A percentile compares a stretch with the other conserved stretches of the same genome.
Conservation (phyloP, 2,797 vertebrate species). For the Hyperoplus lanceolatus region DNA sequence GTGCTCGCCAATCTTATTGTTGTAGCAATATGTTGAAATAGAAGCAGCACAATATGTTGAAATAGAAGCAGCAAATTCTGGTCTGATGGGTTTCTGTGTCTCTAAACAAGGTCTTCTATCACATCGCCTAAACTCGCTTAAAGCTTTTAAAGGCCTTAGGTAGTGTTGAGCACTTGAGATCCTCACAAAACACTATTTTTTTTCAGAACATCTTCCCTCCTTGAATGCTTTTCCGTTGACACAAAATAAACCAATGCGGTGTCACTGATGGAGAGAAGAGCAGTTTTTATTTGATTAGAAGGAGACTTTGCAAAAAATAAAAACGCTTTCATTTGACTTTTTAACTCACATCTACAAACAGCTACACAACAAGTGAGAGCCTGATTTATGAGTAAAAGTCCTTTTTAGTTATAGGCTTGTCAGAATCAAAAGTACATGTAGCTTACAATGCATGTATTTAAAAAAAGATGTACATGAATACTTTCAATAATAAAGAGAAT, state of each 20-base stretch:
- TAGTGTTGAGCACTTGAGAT: conserved; percentile 5
- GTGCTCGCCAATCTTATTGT: conserved; percentile 14
- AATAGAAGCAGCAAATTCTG: conserved; percentile 17
- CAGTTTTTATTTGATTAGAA: background rate
- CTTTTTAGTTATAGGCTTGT: background rate
- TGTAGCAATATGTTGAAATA: conserved; percentile 11
- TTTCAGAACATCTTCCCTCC: background rate
- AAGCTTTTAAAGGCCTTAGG: background rate
- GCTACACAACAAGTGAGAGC: background rate
- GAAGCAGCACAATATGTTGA: conserved; percentile 9
- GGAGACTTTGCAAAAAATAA: background rate
- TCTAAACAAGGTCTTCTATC: conserved; percentile 20
- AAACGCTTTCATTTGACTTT: no score
- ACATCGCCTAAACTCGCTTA: conserved; percentile 13
- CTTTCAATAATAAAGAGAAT: background rate
- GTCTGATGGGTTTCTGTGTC: conserved; percentile 18
- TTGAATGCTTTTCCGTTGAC: background rate
- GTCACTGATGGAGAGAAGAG: background rate
- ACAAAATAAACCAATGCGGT: background rate
- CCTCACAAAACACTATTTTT: background rate
- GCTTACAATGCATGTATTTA: background rate
- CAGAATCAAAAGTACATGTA: no score
- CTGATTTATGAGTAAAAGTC: background rate
- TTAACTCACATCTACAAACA: no score
- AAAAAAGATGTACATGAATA: background rate